Evolutionary conservation across 2,888 invertebrate species (phyloP), one percentile per base, ranked within the genome.

Genomic region (Cephus pulcher): DNA sequence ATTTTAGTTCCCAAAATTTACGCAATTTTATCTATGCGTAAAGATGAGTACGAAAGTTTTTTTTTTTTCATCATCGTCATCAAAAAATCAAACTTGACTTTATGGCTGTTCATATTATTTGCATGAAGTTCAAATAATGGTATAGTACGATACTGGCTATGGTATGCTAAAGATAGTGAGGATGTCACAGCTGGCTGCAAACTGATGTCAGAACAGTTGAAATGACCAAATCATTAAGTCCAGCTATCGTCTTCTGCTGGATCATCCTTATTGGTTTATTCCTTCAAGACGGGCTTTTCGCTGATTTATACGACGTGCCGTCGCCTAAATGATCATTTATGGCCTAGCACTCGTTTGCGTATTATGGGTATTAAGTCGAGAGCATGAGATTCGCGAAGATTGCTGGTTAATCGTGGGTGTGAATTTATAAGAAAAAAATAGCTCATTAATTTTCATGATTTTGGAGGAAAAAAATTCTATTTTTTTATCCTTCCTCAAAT

Each of bases 221-320:
- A 70, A 70, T 15, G 11, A 30, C 30, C 71, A 34, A 11, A 11
- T 71, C 12, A 33, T 71, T 32, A 71, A 71, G 33, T 15, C 32
- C 56, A 23, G 23, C 56, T 56, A 56, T 56, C 23, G 23, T 56
- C 56, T 23, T 56, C 32, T 71, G 12, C 71, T 15, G 56, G 71
- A 32, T 71, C 32, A 15, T 71, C 71, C 3, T 32, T 71, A 71
- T 71, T 34, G 32, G 12, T 23, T 33, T 34, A 32, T 12, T 71
- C 32, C 33, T 56, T 56, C 56, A 9, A 56, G 71, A 34, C 15
- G 2, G 71, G 32, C 71, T 12, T 33, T 71, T 71, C 32, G 71
- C 15, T 71, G 71, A 71, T 71, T 32, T 71, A 71, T 71, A 3
- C 32, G 71, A 71, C 71, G 71, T 23, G 71, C 71, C 71, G 71